Evolutionary conservation across 2,113 vertebrate genomes (phyloP), one percentile per base, ranked within the genome.

Genomic region (Halichoerus grypus): DNA sequence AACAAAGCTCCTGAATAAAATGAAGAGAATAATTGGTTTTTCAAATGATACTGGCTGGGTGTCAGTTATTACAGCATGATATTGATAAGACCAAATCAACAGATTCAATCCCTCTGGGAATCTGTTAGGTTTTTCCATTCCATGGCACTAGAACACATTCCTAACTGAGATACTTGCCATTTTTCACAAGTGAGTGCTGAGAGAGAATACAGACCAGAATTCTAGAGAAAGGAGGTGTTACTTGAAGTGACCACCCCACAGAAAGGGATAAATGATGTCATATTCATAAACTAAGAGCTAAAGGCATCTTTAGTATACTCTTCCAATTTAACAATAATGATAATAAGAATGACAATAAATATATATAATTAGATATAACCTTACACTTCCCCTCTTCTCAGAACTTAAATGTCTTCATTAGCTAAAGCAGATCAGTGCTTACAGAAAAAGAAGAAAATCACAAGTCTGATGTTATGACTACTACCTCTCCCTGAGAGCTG

Each of bases 301-400:
- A 11, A 61, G n/a, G 6, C 10, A 46, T 63, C 85, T 88, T 88
- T 82, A 96, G 83, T 59, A 81, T 57, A n/a, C 5, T 15, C 15
- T 67, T 67, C 61, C 36, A 88, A 53, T 80, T 86, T 59, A 88
- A 92, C 57, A 88, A 76, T 69, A 6, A 69, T 69, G 18, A 42
- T 51, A 7, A 42, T 51, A 7, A 67, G 67, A 31, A 46, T 57
- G n/a, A 61, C 59, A 4, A 53, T 55, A 33, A 15, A 19, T 33
- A 80, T 15, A 33, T 65, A 36, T 65, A 28, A 86, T 92, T 53
- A 83, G 16, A 72, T 65, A 51, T 49, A 86, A 18, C 26, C 21
- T 96, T 53, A 89, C 15, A 85, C 71, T 96, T 92, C 49, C 49
- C 55, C 11, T 97, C 26, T 57, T 69, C 61, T 51, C 39, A 71